Base-by-base conservation (phyloP, 2,113 vertebrate genomes). In the Labeo rohita region DNA sequence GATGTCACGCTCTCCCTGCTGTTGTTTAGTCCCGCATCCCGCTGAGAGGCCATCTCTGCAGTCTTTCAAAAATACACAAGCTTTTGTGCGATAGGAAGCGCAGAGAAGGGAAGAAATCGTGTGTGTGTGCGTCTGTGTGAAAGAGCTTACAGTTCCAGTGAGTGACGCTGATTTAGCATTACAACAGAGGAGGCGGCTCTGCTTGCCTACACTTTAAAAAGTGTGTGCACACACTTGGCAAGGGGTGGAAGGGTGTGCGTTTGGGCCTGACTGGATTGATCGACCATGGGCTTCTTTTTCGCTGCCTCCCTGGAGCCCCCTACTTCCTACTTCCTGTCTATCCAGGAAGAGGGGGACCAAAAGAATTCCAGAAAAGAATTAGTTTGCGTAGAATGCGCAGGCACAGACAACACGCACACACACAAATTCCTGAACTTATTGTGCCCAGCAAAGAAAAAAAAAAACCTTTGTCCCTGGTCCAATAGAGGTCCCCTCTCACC, bases 91-190 rank as follows among this genome's bases (percentile, higher is more conserved):
- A 87, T 70, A 92, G 92, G 89, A 92, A 92, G 90, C 88, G 65
- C 52, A 87, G 90, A 90, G 90, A 45, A 36, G 68, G 78, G 83
- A 86, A 89, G 84, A 87, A 87, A 86, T 34, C 66, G 82, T 87
- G 87, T 88, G 87, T 88, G 70, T 2, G 72, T 74, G 66, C 75
- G 85, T 88, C 88, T 85, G 91, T 85, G 89, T 90, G 91, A 92
- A 92, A 91, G 88, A 91, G 90, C 90, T 90, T 93, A 92, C 92
- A 94, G 93, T 93, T 94, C 93, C 92, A 93, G 91, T 92, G 92
- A 93, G 90, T 68, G 89, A 91, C 87, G 90, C 92, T 84, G 89
- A 87, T 91, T 94, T 94, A 93, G 92, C 93, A 94, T 95, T 91
- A 94, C 94, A 95, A 94, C 90, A 91, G 92, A 87, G 84, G 89